Conservation (phyloP, 2,888 invertebrate genomes). For the Sphaerophoria rueppellii region DNA sequence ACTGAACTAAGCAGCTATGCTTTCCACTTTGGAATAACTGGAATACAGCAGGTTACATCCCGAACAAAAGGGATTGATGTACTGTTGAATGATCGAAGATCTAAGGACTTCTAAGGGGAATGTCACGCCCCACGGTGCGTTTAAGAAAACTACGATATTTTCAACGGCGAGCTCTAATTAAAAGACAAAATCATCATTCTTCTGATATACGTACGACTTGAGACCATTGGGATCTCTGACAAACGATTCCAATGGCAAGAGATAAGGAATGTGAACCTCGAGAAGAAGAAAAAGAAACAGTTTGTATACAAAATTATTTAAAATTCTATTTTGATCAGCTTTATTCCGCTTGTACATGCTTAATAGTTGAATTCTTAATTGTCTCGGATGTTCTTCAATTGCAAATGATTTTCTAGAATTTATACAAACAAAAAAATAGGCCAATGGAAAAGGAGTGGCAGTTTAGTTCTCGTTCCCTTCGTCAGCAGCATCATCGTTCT, state of each 20-base stretch:
- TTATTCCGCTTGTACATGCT: constrained; percentile 42
- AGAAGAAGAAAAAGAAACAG: not conserved
- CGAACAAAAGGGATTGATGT: no score
- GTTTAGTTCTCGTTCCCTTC: constrained; percentile 60
- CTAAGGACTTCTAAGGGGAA: no score
- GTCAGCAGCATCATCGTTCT: constrained; percentile 50
- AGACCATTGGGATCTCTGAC: no score
- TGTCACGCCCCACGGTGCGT: no score
- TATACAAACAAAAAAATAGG: constrained; percentile 27
- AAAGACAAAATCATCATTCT: no score
- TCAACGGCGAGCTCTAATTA: no score
- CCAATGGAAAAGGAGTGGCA: constrained; percentile 17
- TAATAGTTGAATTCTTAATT: not conserved
- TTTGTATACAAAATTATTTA: constrained; percentile 61
- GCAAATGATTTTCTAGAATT: constrained; percentile 37
- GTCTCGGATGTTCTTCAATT: constrained; percentile 24
- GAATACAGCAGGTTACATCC: no score
- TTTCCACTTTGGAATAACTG: no score
- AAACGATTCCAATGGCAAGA: not conserved
- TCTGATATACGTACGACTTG: no score
- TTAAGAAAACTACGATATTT: no score
- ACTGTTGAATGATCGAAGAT: no score
- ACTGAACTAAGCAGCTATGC: no score
- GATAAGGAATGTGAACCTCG: not conserved
- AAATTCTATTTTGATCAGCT: constrained; percentile 56